Conservation (phyloP, 2,797 vertebrate genomes). For the Anguilla megastoma region DNA sequence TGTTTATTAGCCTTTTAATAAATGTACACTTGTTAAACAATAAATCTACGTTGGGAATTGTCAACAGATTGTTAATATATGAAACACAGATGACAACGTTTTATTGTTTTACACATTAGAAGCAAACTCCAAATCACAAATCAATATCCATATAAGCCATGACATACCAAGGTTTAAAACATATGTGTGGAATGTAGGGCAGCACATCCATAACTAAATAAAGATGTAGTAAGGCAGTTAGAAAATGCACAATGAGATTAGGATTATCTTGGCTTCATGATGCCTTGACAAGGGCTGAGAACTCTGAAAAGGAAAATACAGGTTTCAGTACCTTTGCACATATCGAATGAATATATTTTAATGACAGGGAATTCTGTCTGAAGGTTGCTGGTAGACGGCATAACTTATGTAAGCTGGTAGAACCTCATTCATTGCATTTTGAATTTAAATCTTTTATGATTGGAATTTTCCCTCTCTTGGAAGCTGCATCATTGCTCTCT, state of each 20-base stretch:
- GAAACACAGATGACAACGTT: background rate
- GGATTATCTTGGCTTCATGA: constrained; percentile 49
- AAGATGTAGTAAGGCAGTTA: constrained; percentile 2
- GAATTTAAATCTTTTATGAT: background rate
- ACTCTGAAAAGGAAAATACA: constrained; percentile 58
- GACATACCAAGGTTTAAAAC: background rate
- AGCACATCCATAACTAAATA: constrained; percentile 22
- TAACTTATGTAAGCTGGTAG: background rate
- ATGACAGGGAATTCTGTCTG: background rate
- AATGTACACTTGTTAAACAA: background rate
- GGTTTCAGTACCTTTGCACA: background rate
- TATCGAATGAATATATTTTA: background rate
- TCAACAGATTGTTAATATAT: background rate
- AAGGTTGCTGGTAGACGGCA: background rate
- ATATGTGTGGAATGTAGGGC: background rate
- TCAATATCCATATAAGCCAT: background rate
- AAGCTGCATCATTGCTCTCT: background rate
- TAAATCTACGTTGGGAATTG: background rate
- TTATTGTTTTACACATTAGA: constrained; percentile 4
- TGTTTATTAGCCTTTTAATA: background rate
- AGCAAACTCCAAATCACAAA: background rate
- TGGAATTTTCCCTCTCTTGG: background rate
- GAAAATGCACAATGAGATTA: background rate
- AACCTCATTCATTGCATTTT: background rate
- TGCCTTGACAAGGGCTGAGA: constrained; percentile 66